Evolutionary conservation across 2,797 vertebrate genomes (phyloP), one percentile per base, ranked within the genome.

Genomic region (Aplochiton taeniatus): DNA sequence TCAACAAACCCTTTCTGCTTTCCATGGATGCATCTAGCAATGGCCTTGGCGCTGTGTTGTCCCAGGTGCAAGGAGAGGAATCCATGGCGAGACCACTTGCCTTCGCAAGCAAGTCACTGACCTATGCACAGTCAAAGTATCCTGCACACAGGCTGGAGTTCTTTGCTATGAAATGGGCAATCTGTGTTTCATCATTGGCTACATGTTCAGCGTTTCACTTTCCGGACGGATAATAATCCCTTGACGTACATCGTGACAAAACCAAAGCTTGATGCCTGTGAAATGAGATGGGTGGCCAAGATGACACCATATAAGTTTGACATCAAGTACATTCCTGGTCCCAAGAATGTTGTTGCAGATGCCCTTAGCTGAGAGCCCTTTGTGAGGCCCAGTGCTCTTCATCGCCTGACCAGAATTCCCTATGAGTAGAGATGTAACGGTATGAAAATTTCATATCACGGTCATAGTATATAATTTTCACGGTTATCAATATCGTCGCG

Each of bases 21-120:
- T 58, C 14, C 69, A 72, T 49, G 69, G n/a, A n/a, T n/a, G n/a
- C 50, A 0, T 75, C 68, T 0, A 55, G 16, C 11, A 64, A 75
- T 55, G 68, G 68, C 3, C 14, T 68, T 0, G 71, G 61, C 5
- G 59, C 57, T 17, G 65, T 72, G 13, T 8, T 61, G 0, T 72
- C n/a, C n/a, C n/a, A n/a, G n/a, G n/a, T n/a, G n/a, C n/a, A n/a
- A n/a, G n/a, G n/a, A n/a, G n/a, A n/a, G n/a, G n/a, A n/a, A n/a
- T n/a, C n/a, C n/a, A n/a, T n/a, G n/a, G n/a, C n/a, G 51, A 44
- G 61, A 44, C 31, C 48, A 6, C 12, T 62, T 1, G 63, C 53
- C 10, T 65, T 65, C 13, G 42, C 50, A 8, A 63, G 61, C 17
- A 63, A 63, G 17, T 63, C 61, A 17, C 51, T 63, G 4, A 63